Base-by-base conservation (phyloP, 2,888 invertebrate species). In the Tribolium freemani region DNA sequence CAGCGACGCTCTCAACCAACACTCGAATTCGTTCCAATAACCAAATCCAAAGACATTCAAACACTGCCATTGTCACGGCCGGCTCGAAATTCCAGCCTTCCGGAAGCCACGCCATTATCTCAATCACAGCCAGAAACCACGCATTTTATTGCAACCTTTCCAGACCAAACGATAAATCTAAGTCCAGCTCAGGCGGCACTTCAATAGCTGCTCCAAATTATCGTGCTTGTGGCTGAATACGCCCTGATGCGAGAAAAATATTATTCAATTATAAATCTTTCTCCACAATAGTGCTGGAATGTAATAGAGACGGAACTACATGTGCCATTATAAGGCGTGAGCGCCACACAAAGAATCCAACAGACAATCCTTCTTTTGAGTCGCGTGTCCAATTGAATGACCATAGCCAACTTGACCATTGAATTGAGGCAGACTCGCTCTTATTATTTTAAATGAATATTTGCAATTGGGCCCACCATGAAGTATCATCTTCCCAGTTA, bases 341-440 rank as follows among this genome's bases (percentile, higher is more conserved):
- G 73, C 71, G 70, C 64, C 74, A 66, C 69, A 76, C 74, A 74
- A 76, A 70, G 69, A 69, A 50, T 74, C 57, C 71, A 64, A 71
- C 70, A 69, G 66, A 68, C 71, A 76, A 76, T 75, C 61, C 69
- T 68, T 71, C 68, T 74, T 77, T 76, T 77, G 72, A 75, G 78
- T 78, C 77, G 79, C 78, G 78, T 80, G 79, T 79, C 80, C 78
- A 80, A 80, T 80, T 78, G 76, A 79, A 76, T 77, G 76, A 79
- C 77, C 79, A 79, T 77, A 78, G 53, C 77, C 76, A 79, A 77
- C 72, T 72, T 11, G 68, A 45, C 75, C 64, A 75, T 75, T 75
- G 72, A 75, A 70, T 68, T 53, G 75, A 71, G 50, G 71, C 54
- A 73, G 44, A 69, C 63, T 64, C 58, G 58, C 45, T 51, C 70